Percentiles rank a stretch among this genome's conserved stretches.
Conservation (phyloP, 2,113 vertebrate genomes). For the Phalacrocorax carbo region DNA sequence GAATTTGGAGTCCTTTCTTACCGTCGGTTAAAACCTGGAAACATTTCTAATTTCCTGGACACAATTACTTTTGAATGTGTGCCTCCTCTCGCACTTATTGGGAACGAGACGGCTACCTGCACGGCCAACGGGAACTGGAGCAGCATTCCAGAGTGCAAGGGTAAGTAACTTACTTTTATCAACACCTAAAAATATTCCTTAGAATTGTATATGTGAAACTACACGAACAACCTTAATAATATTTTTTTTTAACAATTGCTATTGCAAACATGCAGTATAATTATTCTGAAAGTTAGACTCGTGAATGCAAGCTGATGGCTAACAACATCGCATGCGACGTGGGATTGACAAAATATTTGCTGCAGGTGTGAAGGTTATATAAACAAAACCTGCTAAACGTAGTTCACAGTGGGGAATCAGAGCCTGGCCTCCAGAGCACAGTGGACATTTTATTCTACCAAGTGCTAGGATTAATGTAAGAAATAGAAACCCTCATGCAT, state of each 20-base stretch:
- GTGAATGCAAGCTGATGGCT: not conserved
- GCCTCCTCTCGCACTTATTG: constrained; percentile 76
- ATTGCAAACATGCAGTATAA: not conserved
- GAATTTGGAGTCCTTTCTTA: constrained; percentile 72
- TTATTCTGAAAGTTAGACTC: not conserved
- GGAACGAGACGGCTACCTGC: constrained; percentile 79
- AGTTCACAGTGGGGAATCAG: not conserved
- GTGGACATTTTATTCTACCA: not conserved
- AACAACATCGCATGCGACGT: not conserved
- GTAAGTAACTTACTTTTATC: constrained; percentile 56
- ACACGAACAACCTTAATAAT: fast-evolving
- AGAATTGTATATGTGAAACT: not conserved
- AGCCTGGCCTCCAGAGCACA: not conserved
- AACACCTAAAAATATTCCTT: not conserved
- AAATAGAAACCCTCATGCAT: not conserved
- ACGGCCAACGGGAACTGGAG: constrained; percentile 81
- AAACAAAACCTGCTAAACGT: not conserved
- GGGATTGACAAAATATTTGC: not conserved
- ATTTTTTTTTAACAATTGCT: not conserved
- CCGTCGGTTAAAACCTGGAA: constrained; percentile 20
- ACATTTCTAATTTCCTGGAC: constrained; percentile 64
- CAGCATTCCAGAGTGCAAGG: constrained; percentile 78
- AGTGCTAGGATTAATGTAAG: not conserved
- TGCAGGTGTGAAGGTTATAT: not conserved
- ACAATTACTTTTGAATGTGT: constrained; percentile 76